phyloP scores from a whole-genome alignment of 2,113 vertebrate genomes.

The Platichthys flesus region DNA sequence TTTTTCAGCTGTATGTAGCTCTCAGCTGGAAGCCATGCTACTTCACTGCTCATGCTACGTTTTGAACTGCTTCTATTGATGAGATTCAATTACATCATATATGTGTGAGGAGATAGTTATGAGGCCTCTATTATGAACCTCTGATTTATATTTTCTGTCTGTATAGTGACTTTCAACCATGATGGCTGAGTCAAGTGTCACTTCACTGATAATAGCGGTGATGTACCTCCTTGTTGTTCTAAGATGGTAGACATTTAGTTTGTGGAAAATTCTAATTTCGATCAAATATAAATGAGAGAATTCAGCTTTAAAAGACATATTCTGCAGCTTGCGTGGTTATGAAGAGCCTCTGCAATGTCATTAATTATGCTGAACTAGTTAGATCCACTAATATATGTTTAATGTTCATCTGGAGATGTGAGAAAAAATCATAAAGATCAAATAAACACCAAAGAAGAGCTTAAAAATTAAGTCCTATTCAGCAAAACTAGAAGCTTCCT shows the following conservation, averaged over 20 bases:
- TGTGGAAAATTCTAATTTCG: background rate
- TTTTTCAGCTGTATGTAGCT: slow-evolving; percentile 10
- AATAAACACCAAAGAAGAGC: slow-evolving; percentile 34
- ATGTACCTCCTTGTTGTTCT: background rate
- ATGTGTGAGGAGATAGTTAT: too few species aligned
- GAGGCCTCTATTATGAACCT: too few species aligned
- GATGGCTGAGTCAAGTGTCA: background rate
- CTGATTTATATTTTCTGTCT: too few species aligned
- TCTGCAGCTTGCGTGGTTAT: slow-evolving; percentile 10
- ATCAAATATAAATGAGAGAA: background rate
- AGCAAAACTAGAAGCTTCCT: slow-evolving; percentile 38
- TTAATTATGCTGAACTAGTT: slow-evolving; percentile 7
- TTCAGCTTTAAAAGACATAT: background rate
- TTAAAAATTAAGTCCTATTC: slow-evolving; percentile 39
- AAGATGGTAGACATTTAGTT: background rate
- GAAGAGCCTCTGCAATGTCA: slow-evolving; percentile 17
- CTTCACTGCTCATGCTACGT: background rate
- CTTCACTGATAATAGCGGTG: background rate
- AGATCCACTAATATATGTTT: slow-evolving; percentile 14
- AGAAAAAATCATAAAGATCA: slow-evolving; percentile 37
- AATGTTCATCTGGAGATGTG: slow-evolving; percentile 15
- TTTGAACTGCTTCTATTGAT: background rate
- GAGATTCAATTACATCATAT: too few species aligned
- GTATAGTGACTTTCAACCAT: background rate
- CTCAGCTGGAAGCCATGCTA: slow-evolving; percentile 6